Conservation (phyloP, 2,113 vertebrate genomes). For the Sigmodon hispidus region DNA sequence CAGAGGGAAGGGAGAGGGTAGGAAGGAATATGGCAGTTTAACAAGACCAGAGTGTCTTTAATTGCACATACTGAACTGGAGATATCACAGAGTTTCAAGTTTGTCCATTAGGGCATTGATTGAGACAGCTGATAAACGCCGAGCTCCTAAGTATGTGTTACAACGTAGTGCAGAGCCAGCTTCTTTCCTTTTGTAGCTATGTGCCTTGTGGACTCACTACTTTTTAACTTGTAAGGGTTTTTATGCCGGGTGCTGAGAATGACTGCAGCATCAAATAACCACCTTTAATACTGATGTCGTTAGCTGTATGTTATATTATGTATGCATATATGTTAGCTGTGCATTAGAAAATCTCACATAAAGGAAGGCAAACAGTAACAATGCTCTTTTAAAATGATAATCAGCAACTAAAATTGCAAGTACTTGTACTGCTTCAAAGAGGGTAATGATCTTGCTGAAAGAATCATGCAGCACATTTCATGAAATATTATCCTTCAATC, state of each 20-base stretch:
- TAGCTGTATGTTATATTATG: slow-evolving; percentile 32
- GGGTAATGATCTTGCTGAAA: not conserved
- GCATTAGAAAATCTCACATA: slow-evolving; percentile 36
- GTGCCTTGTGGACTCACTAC: not conserved
- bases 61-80: not conserved
- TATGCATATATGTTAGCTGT: not conserved
- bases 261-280: slow-evolving; percentile 46
- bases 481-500: slow-evolving; percentile 18
- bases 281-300: slow-evolving; percentile 47
- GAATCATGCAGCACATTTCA: not conserved
- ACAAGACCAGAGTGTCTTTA: not conserved
- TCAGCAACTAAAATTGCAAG: not conserved
- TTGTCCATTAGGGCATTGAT: not conserved
- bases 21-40: not conserved
- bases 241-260: slow-evolving; percentile 47
- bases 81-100: not conserved
- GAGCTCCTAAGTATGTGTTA: not conserved
- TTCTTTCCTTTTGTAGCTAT: slow-evolving; percentile 5
- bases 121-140: slow-evolving; percentile 12
- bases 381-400: not conserved
- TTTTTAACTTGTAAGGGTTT: slow-evolving; percentile 19
- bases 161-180: not conserved
- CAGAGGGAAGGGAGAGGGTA: not conserved
- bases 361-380: slow-evolving; percentile 40
- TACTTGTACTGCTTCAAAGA: not conserved